These are phyloP conservation scores for Tetraneura akinire DNA, from an alignment of 1,140 invertebrate genomes.

Conservation along the genomic window DNA sequence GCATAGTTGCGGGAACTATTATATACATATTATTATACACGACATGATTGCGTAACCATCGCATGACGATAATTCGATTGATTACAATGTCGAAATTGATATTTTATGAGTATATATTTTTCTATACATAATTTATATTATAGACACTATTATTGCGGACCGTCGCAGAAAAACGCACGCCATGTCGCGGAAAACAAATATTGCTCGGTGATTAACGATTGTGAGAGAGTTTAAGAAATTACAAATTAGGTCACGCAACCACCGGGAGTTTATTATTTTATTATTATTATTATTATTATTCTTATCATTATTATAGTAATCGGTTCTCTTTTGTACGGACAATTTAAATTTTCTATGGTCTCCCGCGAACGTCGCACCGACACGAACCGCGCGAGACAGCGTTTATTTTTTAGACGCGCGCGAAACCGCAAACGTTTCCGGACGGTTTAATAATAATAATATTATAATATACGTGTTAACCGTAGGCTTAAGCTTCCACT, in stretches of 20 bases:
- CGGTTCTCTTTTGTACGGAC: constrained; percentile 19
- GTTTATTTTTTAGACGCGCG: not conserved
- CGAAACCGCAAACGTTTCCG: not conserved
- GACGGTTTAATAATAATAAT: not conserved
- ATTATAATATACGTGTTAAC: no score
- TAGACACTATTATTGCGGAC: not conserved
- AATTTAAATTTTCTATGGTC: constrained; percentile 30
- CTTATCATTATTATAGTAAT: not conserved
- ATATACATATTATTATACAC: no score
- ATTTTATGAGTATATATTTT: no score
- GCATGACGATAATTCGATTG: no score
- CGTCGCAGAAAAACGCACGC: not conserved
- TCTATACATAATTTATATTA: no score
- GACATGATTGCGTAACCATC: no score
- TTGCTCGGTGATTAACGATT: not conserved
- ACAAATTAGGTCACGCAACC: constrained; percentile 14
- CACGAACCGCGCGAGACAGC: not conserved
- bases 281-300: not conserved
- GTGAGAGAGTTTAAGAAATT: constrained; percentile 9
- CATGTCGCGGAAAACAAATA: not conserved
- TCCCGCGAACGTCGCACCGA: not conserved
- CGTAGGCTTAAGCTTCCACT: no score
- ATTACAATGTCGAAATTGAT: no score
- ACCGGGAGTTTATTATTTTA: not conserved
- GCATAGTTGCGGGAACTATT: no score